These are phyloP conservation scores for Hydrophis major DNA, from an alignment of 2,797 vertebrate species.

Conservation along the genomic window DNA sequence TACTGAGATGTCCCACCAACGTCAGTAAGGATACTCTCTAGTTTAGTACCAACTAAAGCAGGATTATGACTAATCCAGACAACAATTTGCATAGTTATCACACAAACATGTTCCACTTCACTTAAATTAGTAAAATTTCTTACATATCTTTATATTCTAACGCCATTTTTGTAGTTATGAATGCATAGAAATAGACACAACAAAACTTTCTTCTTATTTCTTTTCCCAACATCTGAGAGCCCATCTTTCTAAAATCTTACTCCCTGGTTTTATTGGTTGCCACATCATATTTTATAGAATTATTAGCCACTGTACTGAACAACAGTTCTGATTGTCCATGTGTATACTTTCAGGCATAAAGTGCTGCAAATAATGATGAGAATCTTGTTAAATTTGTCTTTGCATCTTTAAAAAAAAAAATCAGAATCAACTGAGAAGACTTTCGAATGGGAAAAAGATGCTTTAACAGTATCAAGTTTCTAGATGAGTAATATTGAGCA, in stretches of 20 bases:
- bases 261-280: not conserved
- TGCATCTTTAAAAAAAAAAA: not conserved
- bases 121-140: slow-evolving; percentile 8
- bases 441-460: not conserved
- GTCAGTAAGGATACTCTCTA: not conserved
- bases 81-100: slow-evolving; percentile 6
- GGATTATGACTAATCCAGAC: not conserved
- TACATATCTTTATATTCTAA: not conserved
- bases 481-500: not conserved
- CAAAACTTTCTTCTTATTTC: not conserved
- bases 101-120: not conserved
- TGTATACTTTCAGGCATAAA: not conserved
- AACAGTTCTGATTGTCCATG: not conserved
- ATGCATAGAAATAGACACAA: not conserved
- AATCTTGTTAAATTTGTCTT: not conserved
- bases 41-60: not conserved
- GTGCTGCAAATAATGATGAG: not conserved
- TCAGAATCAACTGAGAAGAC: not conserved
- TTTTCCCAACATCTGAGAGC: not conserved
- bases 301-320: not conserved
- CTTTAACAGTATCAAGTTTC: not conserved
- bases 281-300: not conserved
- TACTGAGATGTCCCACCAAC: not conserved
- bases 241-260: not conserved
- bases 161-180: not conserved